Percentiles rank a stretch among this genome's conserved stretches.
Conservation (phyloP, 2,888 invertebrate species). For the Synanthedon vespiformis region DNA sequence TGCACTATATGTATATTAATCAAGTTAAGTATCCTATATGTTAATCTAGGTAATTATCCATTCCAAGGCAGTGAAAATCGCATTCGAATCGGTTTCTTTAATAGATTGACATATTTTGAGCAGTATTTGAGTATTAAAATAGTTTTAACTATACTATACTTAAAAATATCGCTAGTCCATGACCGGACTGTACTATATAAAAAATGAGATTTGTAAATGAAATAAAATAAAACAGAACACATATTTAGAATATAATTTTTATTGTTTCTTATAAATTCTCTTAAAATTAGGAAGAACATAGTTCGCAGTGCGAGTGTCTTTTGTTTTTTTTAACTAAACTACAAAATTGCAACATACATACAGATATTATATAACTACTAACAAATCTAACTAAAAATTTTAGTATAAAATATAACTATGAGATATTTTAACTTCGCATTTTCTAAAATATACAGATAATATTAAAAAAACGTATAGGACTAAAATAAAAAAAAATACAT, state of each 20-base stretch:
- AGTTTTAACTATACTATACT: no score
- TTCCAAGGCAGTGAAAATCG: no score
- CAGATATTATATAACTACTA: constrained; percentile 19
- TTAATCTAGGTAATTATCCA: no score
- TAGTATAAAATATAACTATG: constrained; percentile 53
- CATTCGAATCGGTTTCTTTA: no score
- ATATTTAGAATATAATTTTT: constrained; percentile 55
- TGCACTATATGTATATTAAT: no score
- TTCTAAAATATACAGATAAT: constrained; percentile 61
- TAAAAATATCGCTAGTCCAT: no score
- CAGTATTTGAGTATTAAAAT: no score
- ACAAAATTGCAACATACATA: constrained; percentile 40
- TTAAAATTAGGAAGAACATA: constrained; percentile 61
- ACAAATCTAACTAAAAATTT: constrained; percentile 40
- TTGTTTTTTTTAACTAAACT: constrained; percentile 24
- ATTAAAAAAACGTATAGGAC: constrained; percentile 23
- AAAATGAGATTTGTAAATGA: background rate
- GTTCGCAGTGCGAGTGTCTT: constrained; percentile 57
- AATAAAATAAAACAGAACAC: constrained; percentile 4
- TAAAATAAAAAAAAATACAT: constrained; percentile 29
- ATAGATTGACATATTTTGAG: no score
- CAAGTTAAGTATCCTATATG: no score
- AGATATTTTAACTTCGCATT: constrained; percentile 50
- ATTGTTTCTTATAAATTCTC: constrained; percentile 65
- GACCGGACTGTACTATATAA: no score